phyloP scores from a whole-genome alignment of 64 coral and sea anemone species.

The Montipora cactus region DNA sequence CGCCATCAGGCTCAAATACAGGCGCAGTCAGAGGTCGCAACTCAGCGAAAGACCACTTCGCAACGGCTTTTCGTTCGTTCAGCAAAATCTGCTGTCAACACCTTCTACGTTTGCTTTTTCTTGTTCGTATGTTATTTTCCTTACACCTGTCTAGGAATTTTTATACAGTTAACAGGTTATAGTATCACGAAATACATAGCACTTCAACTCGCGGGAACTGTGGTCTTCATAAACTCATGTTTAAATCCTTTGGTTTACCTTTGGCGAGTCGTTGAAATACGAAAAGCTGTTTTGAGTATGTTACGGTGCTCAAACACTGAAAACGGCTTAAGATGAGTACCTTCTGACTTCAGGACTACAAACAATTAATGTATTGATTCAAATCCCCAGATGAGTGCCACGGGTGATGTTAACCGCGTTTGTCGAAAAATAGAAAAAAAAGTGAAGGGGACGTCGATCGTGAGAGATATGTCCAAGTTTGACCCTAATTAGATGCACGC shows the following conservation, averaged over 20 bases:
- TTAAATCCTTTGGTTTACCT: slow-evolving; percentile 55
- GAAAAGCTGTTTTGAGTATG: slow-evolving; percentile 32
- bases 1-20: no score
- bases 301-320: background rate
- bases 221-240: slow-evolving; percentile 61
- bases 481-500: no score
- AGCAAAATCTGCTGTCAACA: slow-evolving; percentile 63
- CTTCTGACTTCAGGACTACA: background rate
- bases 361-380: no score
- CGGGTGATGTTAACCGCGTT: no score
- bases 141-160: slow-evolving; percentile 27
- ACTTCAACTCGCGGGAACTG: slow-evolving; percentile 50
- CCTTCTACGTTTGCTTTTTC: slow-evolving; percentile 55
- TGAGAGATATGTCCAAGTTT: no score
- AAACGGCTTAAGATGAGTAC: background rate
- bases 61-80: no score
- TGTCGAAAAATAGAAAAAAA: no score
- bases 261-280: slow-evolving; percentile 62
- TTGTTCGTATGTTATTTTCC: slow-evolving; percentile 58
- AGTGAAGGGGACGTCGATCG: no score
- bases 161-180: slow-evolving; percentile 37
- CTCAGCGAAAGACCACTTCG: no score
- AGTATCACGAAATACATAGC: slow-evolving; percentile 24
- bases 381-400: no score
- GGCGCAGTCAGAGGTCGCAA: no score